These are phyloP conservation scores for Anoplolepis gracilipes DNA, from an alignment of 1,140 invertebrate genomes.

Conservation along the genomic window DNA sequence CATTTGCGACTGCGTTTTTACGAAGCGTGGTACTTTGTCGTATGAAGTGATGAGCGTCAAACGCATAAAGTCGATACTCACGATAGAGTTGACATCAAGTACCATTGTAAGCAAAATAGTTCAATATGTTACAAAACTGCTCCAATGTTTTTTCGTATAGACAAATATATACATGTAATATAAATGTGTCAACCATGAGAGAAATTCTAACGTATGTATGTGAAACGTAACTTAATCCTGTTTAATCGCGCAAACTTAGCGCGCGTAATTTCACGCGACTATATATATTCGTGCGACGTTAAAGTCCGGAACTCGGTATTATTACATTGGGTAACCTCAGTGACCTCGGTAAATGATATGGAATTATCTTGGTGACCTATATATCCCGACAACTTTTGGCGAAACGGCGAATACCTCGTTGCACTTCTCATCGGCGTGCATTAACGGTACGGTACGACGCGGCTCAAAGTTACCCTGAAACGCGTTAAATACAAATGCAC, in stretches of 20 bases:
- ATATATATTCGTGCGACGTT: not conserved
- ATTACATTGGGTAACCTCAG: not conserved
- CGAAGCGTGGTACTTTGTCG: conserved; percentile 41
- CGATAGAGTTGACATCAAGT: conserved; percentile 36
- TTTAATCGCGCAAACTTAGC: conserved; percentile 31
- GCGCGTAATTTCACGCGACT: conserved; percentile 40
- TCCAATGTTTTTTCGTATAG: conserved; percentile 3
- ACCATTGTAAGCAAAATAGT: conserved; percentile 26
- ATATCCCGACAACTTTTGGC: conserved; percentile 39
- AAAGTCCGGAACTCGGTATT: conserved; percentile 16
- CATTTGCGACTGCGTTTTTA: conserved; percentile 43
- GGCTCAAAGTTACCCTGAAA: conserved; percentile 37
- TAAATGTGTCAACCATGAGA: not conserved
- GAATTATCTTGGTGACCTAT: conserved; percentile 50
- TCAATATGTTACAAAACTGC: conserved; percentile 30
- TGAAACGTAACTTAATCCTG: conserved; percentile 9
- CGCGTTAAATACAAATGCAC: conserved; percentile 66
- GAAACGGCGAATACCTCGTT: not conserved
- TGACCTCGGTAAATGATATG: conserved; percentile 41
- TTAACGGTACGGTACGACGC: conserved; percentile 5
- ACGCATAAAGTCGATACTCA: conserved; percentile 41
- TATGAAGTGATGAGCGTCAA: conserved; percentile 44
- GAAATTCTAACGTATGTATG: conserved; percentile 30
- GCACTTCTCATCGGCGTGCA: not conserved
- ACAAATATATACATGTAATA: not conserved